Evolutionary conservation across 2,113 vertebrate species (phyloP).

Genomic region (Neotragus pygmaeus): DNA sequence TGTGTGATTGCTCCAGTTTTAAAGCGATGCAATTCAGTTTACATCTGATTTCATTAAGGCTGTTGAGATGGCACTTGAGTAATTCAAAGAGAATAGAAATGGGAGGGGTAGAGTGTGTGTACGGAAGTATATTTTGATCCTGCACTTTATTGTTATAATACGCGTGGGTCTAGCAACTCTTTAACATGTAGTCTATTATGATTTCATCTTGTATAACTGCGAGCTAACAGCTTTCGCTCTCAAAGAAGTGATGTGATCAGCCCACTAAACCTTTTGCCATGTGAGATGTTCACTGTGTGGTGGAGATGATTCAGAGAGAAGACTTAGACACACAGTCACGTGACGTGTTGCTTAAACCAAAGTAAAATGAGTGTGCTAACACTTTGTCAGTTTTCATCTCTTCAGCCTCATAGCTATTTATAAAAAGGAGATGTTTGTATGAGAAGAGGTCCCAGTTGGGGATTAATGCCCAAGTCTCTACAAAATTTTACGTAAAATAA

Average conservation of each 20-base stretch:
- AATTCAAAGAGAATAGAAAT: slow-evolving; percentile 47
- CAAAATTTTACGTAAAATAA: background rate
- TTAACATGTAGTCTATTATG: background rate
- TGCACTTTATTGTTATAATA: background rate
- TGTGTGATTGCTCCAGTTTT: slow-evolving; percentile 24
- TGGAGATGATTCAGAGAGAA: background rate
- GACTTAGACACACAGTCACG: background rate
- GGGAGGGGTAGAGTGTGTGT: background rate
- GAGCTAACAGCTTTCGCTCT: background rate
- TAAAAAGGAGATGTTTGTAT: background rate
- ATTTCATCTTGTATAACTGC: slow-evolving; percentile 32
- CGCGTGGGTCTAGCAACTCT: background rate
- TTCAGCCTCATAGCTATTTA: slow-evolving; percentile 11
- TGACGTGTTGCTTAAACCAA: background rate
- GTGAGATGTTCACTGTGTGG: background rate
- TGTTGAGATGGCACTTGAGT: background rate
- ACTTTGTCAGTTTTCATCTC: slow-evolving; percentile 1
- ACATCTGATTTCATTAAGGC: slow-evolving; percentile 45
- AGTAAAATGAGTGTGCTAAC: slow-evolving; percentile 17
- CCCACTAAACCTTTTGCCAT: background rate
- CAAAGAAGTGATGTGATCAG: background rate
- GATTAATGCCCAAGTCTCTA: background rate
- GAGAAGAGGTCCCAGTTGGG: background rate
- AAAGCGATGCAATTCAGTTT: slow-evolving; percentile 50
- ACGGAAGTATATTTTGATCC: background rate